phyloP scores from a whole-genome alignment of 1,140 invertebrate species.

The Pseudomyrmex dendroicus region DNA sequence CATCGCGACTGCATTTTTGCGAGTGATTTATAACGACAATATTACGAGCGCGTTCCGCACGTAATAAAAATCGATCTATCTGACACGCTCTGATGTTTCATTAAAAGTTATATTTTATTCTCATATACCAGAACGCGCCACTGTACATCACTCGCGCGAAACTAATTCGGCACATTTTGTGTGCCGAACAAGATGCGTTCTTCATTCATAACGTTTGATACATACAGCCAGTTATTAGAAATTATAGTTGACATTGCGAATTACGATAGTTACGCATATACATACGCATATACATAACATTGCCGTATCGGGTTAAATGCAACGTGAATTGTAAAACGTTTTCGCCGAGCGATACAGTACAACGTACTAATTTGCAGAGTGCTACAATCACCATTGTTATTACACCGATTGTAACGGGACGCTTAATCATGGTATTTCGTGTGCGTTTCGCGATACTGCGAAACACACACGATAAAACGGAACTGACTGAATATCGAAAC shows the following conservation, averaged over 20 bases:
- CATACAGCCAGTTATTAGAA: constrained; percentile 11
- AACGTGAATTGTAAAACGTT: constrained; percentile 41
- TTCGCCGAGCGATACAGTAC: background rate
- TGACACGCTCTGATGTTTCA: constrained; percentile 47
- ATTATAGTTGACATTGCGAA: constrained; percentile 53
- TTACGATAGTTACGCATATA: constrained; percentile 5
- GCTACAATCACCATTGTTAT: constrained; percentile 51
- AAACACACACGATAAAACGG: constrained; percentile 30
- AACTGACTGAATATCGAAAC: constrained; percentile 16
- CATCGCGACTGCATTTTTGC: constrained; percentile 33
- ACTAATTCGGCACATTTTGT: background rate
- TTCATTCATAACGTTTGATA: constrained; percentile 14
- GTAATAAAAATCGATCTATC: constrained; percentile 38
- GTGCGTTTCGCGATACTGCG: constrained; percentile 5
- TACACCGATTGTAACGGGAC: constrained; percentile 41
- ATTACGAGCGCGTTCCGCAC: constrained; percentile 21
- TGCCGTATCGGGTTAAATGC: constrained; percentile 24
- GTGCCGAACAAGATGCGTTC: constrained; percentile 22
- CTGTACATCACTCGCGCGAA: constrained; percentile 29
- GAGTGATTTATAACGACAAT: constrained; percentile 41
- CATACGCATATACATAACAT: background rate
- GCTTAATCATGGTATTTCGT: constrained; percentile 48
- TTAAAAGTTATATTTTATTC: constrained; percentile 57
- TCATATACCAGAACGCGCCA: background rate
- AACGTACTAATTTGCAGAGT: constrained; percentile 44